These are phyloP conservation scores for Archips xylosteana DNA, from an alignment of 2,888 invertebrate genomes.

Conservation along the genomic window DNA sequence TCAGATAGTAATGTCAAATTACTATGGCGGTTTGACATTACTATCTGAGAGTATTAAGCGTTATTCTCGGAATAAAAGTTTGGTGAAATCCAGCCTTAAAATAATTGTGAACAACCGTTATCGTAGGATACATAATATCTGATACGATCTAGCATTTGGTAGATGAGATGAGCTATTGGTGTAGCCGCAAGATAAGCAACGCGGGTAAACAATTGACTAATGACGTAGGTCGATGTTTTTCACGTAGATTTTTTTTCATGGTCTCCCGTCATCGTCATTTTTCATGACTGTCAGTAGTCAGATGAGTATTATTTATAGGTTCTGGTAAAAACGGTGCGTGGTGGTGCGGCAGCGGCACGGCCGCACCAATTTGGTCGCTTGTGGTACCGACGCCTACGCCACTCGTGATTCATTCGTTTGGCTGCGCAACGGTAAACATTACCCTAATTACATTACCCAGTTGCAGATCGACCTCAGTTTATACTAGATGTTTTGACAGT, in stretches of 20 bases:
- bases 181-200: conserved; percentile 22
- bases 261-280: conserved; percentile 52
- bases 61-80: no score
- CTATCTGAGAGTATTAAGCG: no score
- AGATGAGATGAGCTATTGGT: conserved; percentile 14
- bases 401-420: conserved; percentile 78
- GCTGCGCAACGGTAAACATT: conserved; percentile 78
- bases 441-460: conserved; percentile 71
- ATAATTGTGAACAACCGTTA: background rate
- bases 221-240: conserved; percentile 49
- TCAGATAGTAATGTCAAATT: no score
- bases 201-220: conserved; percentile 38
- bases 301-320: conserved; percentile 59
- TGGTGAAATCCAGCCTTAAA: no score
- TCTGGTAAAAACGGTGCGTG: conserved; percentile 64
- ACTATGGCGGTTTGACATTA: no score
- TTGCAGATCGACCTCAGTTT: conserved; percentile 53
- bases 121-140: background rate
- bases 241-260: conserved; percentile 44
- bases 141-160: background rate
- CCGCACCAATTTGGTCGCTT: conserved; percentile 71
- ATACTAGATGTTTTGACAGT: conserved; percentile 35
- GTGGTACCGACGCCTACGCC: conserved; percentile 69
- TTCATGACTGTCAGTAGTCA: conserved; percentile 48
- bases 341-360: conserved; percentile 59